Conservation (phyloP, 1,140 invertebrate species). For the Euura saliciscinereae region DNA sequence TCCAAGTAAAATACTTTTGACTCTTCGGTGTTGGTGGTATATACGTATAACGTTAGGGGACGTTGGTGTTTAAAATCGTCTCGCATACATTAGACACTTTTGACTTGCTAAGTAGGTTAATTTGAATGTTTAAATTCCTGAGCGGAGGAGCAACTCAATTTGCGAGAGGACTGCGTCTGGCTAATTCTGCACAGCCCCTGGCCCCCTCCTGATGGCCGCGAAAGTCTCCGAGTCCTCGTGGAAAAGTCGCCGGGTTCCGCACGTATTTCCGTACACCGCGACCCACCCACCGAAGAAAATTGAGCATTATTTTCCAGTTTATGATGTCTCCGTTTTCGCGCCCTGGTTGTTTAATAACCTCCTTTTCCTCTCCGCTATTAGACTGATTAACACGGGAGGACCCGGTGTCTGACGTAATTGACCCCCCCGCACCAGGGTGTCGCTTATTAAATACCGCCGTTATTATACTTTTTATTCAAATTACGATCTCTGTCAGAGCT, state of each 20-base stretch:
- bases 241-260: too few relatives aligned
- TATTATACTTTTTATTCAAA: too few relatives aligned
- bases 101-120: slow-evolving; percentile 58
- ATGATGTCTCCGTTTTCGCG: slow-evolving; percentile 14
- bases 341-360: slow-evolving; percentile 1
- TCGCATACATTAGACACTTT: slow-evolving; percentile 46
- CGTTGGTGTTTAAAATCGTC: slow-evolving; percentile 27
- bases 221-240: too few relatives aligned
- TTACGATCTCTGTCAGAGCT: too few relatives aligned
- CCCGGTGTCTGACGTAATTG: neutral
- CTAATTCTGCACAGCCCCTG: slow-evolving; percentile 36
- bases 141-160: slow-evolving; percentile 52
- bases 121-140: slow-evolving; percentile 58
- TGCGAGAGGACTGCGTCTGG: slow-evolving; percentile 42
- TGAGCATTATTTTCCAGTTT: slow-evolving; percentile 29
- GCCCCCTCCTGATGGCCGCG: too few relatives aligned
- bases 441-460: too few relatives aligned
- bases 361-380: neutral
- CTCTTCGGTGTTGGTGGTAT: too few relatives aligned
- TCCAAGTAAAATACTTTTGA: too few relatives aligned
- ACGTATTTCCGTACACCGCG: neutral
- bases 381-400: neutral
- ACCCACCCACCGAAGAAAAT: slow-evolving; percentile 25
- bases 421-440: neutral
- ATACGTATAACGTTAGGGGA: too few relatives aligned